Evolutionary conservation across 1,140 invertebrate species (phyloP), one percentile per base, ranked within the genome.

Genomic region (Akabosia matsudoensis): DNA sequence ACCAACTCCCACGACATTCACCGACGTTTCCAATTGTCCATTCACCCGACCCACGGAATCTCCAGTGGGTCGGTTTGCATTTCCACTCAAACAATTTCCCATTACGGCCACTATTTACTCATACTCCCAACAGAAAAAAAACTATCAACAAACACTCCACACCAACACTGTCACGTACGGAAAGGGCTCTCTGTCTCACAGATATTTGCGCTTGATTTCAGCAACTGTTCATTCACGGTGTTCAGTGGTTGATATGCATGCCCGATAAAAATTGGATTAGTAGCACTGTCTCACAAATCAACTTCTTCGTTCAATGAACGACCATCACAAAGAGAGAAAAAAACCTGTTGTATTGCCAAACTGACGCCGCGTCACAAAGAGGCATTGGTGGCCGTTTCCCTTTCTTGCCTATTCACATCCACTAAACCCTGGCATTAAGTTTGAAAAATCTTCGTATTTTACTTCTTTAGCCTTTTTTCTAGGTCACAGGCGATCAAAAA

Each of bases 41-140:
- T 70, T 70, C 22, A 30, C 67, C 30, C 67, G 28, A 10, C 67
- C 33, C 10, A 10, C 28, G 61, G 14, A 45, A 31, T 31, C 76
- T 70, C 18, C 76, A 67, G 31, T 34, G n/a, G 79, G 33, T 52
- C 79, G 71, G 64, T 75, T 73, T 13, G 34, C 64, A 76, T 52
- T 76, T 64, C 77, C 76, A 70, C 75, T 77, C 51, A 80, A 34
- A 37, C 79, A 80, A 73, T 79, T 80, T 18, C 79, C 79, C 79
- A 80, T 80, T 18, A 14, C 28, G 4, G 13, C 13, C 24, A 61
- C 7, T 22, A 4, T 61, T 61, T 61, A 16, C n/a, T n/a, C 54
- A 16, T 45, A 18, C 7, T 45, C 37, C 7, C 37, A 45, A 45
- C 18, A 18, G 37, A 7, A 45, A 45, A 45, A 45, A 45, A 45